A percentile compares a stretch with the other conserved stretches of the same genome.
phyloP scores from a whole-genome alignment of 2,888 invertebrate genomes.

The Xylophagus ater region DNA sequence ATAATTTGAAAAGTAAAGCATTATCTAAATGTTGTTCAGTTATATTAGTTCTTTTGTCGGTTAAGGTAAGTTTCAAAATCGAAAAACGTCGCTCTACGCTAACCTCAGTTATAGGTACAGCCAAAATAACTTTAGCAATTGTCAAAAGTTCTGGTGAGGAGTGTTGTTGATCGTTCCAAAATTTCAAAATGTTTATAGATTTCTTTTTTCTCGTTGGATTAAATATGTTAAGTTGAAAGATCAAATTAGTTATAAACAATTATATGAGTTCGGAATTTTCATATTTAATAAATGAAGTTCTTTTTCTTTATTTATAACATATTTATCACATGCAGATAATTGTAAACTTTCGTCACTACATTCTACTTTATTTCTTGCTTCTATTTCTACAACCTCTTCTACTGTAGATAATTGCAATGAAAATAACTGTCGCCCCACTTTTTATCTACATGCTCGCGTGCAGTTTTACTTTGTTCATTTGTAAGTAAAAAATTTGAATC shows the following conservation, averaged over 20 bases:
- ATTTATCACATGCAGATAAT: not conserved
- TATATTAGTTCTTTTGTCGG: not conserved
- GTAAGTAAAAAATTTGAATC: conserved; percentile 1
- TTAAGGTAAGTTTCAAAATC: not conserved
- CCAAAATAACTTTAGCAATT: conserved; percentile 3
- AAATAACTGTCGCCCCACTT: conserved; percentile 1
- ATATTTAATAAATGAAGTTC: conserved; percentile 1
- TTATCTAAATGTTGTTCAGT: conserved; percentile 2
- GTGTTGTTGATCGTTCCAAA: conserved; percentile 1
- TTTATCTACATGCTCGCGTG: not conserved
- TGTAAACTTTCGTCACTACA: not conserved
- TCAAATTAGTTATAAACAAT: not conserved
- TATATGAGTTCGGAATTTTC: not conserved
- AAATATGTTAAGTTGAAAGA: not conserved
- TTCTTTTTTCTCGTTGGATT: not conserved
- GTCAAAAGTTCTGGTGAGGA: not conserved
- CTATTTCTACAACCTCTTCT: not conserved
- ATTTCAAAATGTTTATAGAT: conserved; percentile 1
- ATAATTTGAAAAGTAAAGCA: not conserved
- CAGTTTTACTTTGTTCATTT: conserved; percentile 1
- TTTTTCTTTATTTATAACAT: not conserved
- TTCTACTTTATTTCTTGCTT: not conserved
- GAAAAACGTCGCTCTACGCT: conserved; percentile 1
- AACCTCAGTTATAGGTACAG: conserved; percentile 1
- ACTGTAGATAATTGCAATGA: not conserved